Evolutionary conservation across 2,888 invertebrate genomes (phyloP).

Genomic region (Epistrophe grossulariae): DNA sequence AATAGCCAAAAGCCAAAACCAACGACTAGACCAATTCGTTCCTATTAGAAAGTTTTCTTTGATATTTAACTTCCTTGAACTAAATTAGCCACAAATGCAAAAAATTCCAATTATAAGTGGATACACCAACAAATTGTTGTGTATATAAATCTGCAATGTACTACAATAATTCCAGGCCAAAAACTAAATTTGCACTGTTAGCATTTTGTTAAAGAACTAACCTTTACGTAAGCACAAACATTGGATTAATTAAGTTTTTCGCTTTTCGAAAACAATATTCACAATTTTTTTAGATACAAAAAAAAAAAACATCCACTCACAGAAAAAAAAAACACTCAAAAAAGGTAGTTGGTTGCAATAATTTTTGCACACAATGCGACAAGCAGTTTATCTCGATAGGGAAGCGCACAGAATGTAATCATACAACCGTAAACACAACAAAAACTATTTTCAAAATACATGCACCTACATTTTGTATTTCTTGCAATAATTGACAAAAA

Average conservation of each 20-base stretch:
- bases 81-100: slow-evolving; percentile 28
- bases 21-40: slow-evolving; percentile 41
- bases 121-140: slow-evolving; percentile 3
- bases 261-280: background rate
- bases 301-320: background rate
- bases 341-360: slow-evolving; percentile 39
- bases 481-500: slow-evolving; percentile 38
- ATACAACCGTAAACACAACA: slow-evolving; percentile 73
- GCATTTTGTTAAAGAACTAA: slow-evolving; percentile 25
- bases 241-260: background rate
- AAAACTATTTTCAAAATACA: slow-evolving; percentile 51
- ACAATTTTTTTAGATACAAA: background rate
- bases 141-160: background rate
- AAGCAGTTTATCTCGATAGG: slow-evolving; percentile 60
- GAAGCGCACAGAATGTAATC: slow-evolving; percentile 57
- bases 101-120: slow-evolving; percentile 22
- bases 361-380: slow-evolving; percentile 57
- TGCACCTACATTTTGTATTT: slow-evolving; percentile 52
- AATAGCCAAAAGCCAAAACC: slow-evolving; percentile 51
- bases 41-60: slow-evolving; percentile 71
- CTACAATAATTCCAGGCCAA: background rate
- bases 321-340: background rate
- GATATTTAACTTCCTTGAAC: slow-evolving; percentile 49
- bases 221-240: slow-evolving; percentile 40
- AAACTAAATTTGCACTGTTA: slow-evolving; percentile 42